phyloP scores from a whole-genome alignment of 1,140 invertebrate genomes.

The Brachionus manjavacas region DNA sequence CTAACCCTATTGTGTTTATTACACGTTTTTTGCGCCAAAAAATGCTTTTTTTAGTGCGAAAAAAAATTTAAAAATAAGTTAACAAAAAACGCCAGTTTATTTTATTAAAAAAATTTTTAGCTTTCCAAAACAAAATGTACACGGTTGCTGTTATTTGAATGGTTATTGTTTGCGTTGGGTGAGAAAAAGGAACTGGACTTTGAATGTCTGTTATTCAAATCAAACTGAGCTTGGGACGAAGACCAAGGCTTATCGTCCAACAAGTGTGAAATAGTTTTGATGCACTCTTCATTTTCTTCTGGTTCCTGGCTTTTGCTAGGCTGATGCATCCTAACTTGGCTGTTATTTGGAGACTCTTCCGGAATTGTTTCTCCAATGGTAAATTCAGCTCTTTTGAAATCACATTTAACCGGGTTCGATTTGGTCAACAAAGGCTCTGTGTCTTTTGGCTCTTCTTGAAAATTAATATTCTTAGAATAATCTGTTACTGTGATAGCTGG shows the following conservation, averaged over 20 bases:
- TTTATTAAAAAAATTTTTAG: not conserved
- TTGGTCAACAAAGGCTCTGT: not conserved
- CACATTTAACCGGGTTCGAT: not conserved
- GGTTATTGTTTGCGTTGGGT: not conserved
- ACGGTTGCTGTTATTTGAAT: not conserved
- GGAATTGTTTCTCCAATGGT: not conserved
- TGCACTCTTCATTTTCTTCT: slow-evolving; percentile 20
- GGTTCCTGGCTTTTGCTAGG: not conserved
- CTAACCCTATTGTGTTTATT: no score
- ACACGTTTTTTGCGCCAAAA: no score
- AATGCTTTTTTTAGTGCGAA: no score
- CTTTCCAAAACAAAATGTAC: slow-evolving; percentile 8
- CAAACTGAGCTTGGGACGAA: slow-evolving; percentile 25
- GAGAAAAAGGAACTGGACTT: not conserved
- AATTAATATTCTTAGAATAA: not conserved
- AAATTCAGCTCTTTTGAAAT: not conserved
- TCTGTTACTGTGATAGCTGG: not conserved
- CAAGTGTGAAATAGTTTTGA: slow-evolving; percentile 15
- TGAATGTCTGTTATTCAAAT: not conserved
- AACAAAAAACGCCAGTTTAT: no score
- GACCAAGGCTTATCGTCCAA: slow-evolving; percentile 32
- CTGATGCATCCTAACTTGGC: not conserved
- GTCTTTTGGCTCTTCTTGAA: not conserved
- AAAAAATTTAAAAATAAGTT: no score
- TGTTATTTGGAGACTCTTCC: not conserved